phyloP scores from a whole-genome alignment of 2,113 vertebrate genomes.

The Passer domesticus region DNA sequence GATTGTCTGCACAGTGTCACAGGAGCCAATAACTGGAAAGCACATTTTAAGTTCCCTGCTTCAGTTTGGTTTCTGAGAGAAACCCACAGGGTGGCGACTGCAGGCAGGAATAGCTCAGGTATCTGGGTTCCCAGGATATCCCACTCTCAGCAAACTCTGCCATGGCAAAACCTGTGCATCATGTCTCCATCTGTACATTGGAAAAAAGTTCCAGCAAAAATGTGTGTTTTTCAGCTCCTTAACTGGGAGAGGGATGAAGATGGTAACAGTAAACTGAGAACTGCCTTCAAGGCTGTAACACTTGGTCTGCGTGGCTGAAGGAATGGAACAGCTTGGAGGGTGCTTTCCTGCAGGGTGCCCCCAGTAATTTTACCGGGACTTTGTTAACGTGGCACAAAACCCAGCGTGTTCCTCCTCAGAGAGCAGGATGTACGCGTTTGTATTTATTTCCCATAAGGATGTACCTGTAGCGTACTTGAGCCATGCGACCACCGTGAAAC shows the following conservation, averaged over 20 bases:
- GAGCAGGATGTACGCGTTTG: neutral
- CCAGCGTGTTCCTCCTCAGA: neutral
- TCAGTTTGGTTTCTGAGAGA: neutral
- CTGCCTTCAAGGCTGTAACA: neutral
- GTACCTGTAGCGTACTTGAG: neutral
- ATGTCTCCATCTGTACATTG: neutral
- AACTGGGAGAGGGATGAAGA: neutral
- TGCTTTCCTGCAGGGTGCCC: neutral
- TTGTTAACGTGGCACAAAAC: accelerated
- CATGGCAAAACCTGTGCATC: neutral
- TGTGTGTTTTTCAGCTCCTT: neutral
- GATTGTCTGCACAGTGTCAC: neutral
- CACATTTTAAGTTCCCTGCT: neutral
- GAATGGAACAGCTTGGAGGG: neutral
- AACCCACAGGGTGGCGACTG: neutral
- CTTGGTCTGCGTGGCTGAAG: neutral
- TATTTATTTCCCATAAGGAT: neutral
- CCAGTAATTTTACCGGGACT: accelerated
- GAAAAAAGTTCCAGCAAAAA: neutral
- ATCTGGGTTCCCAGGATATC: neutral
- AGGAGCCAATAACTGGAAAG: neutral
- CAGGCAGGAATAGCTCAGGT: neutral
- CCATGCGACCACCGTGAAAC: neutral
- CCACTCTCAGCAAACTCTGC: neutral
- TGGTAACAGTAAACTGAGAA: neutral